These are phyloP conservation scores for Diuraphis noxia DNA, from an alignment of 1,140 invertebrate genomes.

Conservation along the genomic window DNA sequence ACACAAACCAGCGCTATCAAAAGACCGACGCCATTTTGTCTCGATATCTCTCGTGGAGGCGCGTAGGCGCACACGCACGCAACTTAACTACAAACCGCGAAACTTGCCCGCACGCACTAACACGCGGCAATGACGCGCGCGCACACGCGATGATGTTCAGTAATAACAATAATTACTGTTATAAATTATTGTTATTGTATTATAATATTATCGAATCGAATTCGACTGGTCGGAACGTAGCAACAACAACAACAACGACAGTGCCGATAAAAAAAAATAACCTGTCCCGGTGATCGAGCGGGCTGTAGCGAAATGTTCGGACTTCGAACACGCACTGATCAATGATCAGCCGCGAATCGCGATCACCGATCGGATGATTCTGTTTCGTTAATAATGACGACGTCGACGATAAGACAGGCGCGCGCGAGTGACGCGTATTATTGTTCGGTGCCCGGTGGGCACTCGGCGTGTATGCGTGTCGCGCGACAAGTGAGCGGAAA, in stretches of 20 bases:
- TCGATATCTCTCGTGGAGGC: conserved; percentile 19
- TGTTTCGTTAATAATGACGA: not conserved
- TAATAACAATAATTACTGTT: not conserved
- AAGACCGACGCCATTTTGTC: conserved; percentile 47
- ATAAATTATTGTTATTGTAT: not conserved
- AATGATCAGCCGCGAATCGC: too few species aligned
- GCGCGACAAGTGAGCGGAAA: conserved; percentile 14
- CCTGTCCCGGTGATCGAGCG: not conserved
- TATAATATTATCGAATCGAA: not conserved
- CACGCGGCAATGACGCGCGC: not conserved
- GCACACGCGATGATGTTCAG: not conserved
- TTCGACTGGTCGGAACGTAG: not conserved
- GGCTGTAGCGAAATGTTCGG: not conserved
- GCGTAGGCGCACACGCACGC: not conserved
- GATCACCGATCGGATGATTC: not conserved
- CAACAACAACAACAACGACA: not conserved
- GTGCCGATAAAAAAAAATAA: not conserved
- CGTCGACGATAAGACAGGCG: not conserved
- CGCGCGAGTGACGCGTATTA: not conserved
- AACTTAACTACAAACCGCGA: conserved; percentile 1
- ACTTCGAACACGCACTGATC: not conserved
- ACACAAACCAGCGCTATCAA: conserved; percentile 30
- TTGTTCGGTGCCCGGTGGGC: not conserved
- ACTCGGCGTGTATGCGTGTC: not conserved
- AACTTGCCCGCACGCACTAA: not conserved